phyloP scores from a whole-genome alignment of 2,797 vertebrate genomes.

The Rhodeus uyekii region DNA sequence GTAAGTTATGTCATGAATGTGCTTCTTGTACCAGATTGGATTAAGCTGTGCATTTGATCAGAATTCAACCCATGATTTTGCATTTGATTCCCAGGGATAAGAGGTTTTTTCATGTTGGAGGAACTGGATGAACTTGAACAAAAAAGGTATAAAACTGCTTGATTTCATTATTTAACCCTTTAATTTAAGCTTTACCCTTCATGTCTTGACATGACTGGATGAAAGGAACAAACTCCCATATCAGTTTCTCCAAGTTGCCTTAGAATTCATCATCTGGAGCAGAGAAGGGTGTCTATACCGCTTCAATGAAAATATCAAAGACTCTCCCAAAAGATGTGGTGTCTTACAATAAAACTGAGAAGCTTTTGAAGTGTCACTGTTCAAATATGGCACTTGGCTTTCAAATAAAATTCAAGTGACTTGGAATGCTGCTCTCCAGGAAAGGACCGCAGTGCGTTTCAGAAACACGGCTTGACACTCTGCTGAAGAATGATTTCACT shows the following conservation, averaged over 20 bases:
- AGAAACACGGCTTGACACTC: background rate
- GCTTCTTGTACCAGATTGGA: background rate
- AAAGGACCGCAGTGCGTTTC: background rate
- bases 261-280: conserved; percentile 25
- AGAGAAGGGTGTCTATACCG: background rate
- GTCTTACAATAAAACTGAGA: conserved; percentile 34
- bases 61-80: background rate
- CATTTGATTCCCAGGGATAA: background rate
- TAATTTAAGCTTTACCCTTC: background rate
- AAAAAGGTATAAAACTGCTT: background rate
- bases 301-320: conserved; percentile 38
- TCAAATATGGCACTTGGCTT: conserved; percentile 43
- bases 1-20: background rate
- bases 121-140: background rate
- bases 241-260: conserved; percentile 13
- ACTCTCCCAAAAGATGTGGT: conserved; percentile 29
- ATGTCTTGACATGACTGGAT: background rate
- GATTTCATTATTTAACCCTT: background rate
- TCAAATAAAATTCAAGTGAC: conserved; percentile 26
- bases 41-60: background rate
- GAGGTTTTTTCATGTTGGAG: background rate
- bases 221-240: background rate
- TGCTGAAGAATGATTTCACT: conserved; percentile 28
- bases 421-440: conserved; percentile 33
- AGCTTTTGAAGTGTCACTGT: conserved; percentile 45